Conservation (phyloP, 2,797 vertebrate species). For the Enteromius trimaculatus region DNA sequence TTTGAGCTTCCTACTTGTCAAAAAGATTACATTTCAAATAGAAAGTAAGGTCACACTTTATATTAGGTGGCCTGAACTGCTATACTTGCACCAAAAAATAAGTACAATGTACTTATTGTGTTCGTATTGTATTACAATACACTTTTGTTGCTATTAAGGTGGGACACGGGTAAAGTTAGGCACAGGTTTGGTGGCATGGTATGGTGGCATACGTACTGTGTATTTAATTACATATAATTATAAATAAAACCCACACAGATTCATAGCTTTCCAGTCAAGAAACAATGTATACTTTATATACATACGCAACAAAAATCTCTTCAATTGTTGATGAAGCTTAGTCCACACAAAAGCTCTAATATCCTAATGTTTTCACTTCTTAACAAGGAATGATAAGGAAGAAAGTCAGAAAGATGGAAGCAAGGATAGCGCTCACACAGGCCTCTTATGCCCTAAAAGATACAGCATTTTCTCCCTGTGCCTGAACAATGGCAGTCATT, state of each 20-base stretch:
- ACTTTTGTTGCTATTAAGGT: no score
- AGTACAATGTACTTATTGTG: background rate
- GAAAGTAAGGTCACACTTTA: background rate
- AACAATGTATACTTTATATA: background rate
- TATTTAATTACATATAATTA: background rate
- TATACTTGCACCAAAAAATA: background rate
- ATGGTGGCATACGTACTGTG: background rate
- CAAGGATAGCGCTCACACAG: slow-evolving; percentile 17
- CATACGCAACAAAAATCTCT: background rate
- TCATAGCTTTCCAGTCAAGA: background rate
- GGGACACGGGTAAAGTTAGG: no score
- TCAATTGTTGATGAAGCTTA: background rate
- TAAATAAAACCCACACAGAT: background rate
- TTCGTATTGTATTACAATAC: no score
- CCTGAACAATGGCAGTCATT: slow-evolving; percentile 57
- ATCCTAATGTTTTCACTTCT: slow-evolving; percentile 32
- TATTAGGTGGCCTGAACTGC: no score
- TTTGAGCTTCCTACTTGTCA: background rate
- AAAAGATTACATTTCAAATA: background rate
- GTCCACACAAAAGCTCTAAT: background rate
- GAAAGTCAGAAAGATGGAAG: background rate
- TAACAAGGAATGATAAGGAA: slow-evolving; percentile 36
- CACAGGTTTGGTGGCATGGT: background rate
- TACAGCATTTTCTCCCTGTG: slow-evolving; percentile 18
- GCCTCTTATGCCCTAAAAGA: slow-evolving; percentile 41